A percentile compares a stretch with the other conserved stretches of the same genome.
Evolutionary conservation across 2,888 invertebrate species (phyloP).

Genomic region (Andrena hattorfiana): DNA sequence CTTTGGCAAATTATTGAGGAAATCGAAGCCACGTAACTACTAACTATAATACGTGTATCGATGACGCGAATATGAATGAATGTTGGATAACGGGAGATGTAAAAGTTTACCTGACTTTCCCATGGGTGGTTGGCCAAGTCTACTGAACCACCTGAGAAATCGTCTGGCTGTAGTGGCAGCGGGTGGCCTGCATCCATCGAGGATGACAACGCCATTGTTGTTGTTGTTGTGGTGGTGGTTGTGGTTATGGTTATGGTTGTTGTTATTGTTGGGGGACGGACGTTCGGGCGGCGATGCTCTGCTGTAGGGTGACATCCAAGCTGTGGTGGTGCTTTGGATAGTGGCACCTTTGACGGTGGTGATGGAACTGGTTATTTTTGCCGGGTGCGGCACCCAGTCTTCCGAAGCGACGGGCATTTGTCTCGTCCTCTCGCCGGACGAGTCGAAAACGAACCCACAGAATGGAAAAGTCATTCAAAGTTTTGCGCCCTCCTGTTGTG

Average conservation of each 20-base stretch:
- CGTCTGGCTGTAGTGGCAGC: slow-evolving; percentile 85
- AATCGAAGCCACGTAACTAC: no score
- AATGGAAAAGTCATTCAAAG: slow-evolving; percentile 82
- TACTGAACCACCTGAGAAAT: slow-evolving; percentile 86
- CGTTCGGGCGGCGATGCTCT: slow-evolving; percentile 72
- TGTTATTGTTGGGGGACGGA: slow-evolving; percentile 66
- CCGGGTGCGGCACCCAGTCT: slow-evolving; percentile 80
- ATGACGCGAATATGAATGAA: no score
- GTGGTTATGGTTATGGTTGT: slow-evolving; percentile 69
- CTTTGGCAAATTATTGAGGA: no score
- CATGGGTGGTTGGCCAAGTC: slow-evolving; percentile 86
- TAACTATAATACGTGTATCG: no score
- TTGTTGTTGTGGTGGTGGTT: slow-evolving; percentile 73
- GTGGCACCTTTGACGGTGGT: slow-evolving; percentile 79
- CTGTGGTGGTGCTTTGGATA: slow-evolving; percentile 77
- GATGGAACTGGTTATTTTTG: slow-evolving; percentile 79
- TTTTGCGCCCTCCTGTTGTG: slow-evolving; percentile 11
- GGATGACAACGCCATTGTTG: slow-evolving; percentile 79
- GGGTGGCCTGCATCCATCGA: slow-evolving; percentile 80
- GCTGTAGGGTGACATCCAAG: slow-evolving; percentile 81
- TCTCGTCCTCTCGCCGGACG: slow-evolving; percentile 80
- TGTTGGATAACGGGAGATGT: not conserved
- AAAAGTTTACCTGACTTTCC: slow-evolving; percentile 84
- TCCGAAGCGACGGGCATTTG: slow-evolving; percentile 81
- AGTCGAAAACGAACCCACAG: slow-evolving; percentile 82